A percentile compares a stretch with the other conserved stretches of the same genome.
phyloP scores from a whole-genome alignment of 64 coral and sea anemone genomes.

The Stichodactyla mertensii region DNA sequence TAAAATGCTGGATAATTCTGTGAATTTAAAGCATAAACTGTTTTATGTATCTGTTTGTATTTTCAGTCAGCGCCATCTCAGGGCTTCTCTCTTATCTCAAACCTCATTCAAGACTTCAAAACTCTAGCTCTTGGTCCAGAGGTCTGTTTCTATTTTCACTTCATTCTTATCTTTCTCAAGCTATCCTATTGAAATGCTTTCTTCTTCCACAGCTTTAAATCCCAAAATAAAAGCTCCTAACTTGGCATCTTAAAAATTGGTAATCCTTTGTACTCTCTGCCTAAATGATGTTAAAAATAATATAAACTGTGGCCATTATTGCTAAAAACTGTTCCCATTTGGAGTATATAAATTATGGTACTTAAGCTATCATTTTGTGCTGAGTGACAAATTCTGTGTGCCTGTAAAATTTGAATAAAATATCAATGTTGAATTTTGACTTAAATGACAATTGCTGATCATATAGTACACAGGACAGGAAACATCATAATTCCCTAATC shows the following conservation, averaged over 20 bases:
- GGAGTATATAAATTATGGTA: neutral
- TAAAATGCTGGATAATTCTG: neutral
- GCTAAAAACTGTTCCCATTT: neutral
- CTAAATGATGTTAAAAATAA: neutral
- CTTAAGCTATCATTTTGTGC: neutral
- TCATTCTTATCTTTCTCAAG: conserved; percentile 16
- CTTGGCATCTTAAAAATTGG: neutral
- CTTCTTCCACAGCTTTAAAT: conserved; percentile 9
- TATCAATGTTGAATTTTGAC: neutral
- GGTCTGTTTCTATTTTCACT: conserved; percentile 71
- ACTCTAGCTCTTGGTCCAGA: conserved; percentile 90
- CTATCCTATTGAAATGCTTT: neutral
- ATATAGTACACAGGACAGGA: neutral
- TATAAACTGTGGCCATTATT: neutral
- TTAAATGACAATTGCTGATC: neutral
- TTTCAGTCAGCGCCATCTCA: conserved; percentile 69
- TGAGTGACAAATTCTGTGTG: neutral
- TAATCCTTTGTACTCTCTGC: neutral
- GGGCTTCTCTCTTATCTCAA: conserved; percentile 86
- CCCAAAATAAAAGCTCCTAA: neutral
- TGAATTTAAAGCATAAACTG: conserved; percentile 2
- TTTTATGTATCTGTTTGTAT: conserved; percentile 42
- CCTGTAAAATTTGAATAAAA: neutral
- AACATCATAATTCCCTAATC: neutral
- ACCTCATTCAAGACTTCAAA: conserved; percentile 95